Evolutionary conservation across 2,888 invertebrate species (phyloP).

Genomic region (Microctonus brassicae): DNA sequence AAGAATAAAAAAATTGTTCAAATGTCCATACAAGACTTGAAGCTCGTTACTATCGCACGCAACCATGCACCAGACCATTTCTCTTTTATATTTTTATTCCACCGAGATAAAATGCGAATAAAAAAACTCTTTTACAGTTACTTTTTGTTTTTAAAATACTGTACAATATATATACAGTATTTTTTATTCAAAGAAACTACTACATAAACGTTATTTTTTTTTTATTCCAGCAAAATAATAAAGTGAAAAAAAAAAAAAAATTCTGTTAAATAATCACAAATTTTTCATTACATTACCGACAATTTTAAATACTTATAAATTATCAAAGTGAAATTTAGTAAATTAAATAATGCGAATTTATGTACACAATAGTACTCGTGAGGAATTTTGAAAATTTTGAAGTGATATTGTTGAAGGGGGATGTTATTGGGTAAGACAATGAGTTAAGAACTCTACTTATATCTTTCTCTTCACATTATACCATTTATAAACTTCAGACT

Average conservation of each 20-base stretch:
- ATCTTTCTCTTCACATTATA: not conserved
- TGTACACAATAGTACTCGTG: too few species aligned
- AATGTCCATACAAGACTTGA: not conserved
- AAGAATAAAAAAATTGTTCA: not conserved
- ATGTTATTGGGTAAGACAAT: too few species aligned
- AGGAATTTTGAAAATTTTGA: too few species aligned
- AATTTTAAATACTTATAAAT: too few species aligned
- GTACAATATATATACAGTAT: not conserved
- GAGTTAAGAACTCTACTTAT: too few species aligned
- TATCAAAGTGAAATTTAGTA: too few species aligned
- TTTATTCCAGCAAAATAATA: not conserved
- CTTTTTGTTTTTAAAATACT: not conserved
- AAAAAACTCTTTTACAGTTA: not conserved
- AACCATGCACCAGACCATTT: slow-evolving; percentile 9
- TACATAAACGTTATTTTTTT: not conserved
- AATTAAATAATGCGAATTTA: too few species aligned
- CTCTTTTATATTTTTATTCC: not conserved
- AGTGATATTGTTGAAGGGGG: too few species aligned
- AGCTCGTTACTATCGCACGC: slow-evolving; percentile 14
- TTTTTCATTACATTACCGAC: too few species aligned
- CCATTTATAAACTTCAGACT: not conserved
- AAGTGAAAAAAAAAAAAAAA: not conserved
- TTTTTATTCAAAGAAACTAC: not conserved
- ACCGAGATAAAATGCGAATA: not conserved
- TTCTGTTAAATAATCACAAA: not conserved